Conservation (phyloP, 2,797 vertebrate species). For the Varecia variegata region DNA sequence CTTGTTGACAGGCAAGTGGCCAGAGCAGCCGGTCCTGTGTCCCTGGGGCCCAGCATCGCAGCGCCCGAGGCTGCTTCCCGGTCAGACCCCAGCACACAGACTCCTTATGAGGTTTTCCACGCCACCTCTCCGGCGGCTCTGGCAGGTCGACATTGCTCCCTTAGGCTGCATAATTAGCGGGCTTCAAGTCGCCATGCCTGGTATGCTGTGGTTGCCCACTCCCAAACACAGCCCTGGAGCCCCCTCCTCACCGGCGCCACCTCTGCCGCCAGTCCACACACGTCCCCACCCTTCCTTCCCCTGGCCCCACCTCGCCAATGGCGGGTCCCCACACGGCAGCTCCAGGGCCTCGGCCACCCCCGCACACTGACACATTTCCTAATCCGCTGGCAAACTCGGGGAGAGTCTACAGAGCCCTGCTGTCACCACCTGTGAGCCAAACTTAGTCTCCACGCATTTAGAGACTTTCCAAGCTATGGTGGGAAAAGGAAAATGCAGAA, state of each 20-base stretch:
- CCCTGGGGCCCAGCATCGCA: background rate
- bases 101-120: conserved; percentile 40
- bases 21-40: background rate
- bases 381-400: background rate
- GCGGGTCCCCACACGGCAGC: background rate
- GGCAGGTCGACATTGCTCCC: conserved; percentile 36
- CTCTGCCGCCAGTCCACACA: background rate
- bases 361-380: background rate
- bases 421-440: background rate
- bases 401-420: background rate
- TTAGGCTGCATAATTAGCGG: conserved; percentile 26
- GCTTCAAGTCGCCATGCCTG: background rate
- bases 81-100: conserved; percentile 29
- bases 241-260: conserved; percentile 50
- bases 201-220: conserved; percentile 6
- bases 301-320: background rate
- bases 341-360: background rate
- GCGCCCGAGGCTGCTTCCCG: background rate
- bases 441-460: background rate
- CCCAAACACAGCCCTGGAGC: background rate
- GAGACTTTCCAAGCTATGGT: background rate
- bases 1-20: background rate
- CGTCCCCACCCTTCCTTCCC: background rate
- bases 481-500: background rate
- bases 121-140: background rate